phyloP scores from a whole-genome alignment of 2,113 vertebrate species.

The Nothoprocta pentlandii region DNA sequence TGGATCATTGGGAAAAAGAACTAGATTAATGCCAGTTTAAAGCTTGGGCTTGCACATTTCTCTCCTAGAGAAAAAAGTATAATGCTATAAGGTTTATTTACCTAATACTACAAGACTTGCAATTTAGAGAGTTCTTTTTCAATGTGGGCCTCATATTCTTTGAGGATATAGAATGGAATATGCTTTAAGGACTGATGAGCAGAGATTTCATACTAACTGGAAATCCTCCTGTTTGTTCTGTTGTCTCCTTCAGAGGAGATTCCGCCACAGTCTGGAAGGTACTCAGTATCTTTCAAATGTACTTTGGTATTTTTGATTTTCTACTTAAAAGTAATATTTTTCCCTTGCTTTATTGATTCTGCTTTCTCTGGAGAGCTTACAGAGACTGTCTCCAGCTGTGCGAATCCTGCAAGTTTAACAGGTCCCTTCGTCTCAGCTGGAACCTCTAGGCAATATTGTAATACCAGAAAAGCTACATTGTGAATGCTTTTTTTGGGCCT shows the following conservation, averaged over 20 bases:
- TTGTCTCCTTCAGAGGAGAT: not conserved
- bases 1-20: not conserved
- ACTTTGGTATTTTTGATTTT: not conserved
- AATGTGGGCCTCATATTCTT: rapidly evolving
- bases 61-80: not conserved
- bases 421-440: not conserved
- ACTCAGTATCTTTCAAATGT: rapidly evolving
- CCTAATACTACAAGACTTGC: not conserved
- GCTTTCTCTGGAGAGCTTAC: not conserved
- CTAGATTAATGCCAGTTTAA: not conserved
- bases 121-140: not conserved
- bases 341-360: not conserved
- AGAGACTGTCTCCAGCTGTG: not conserved
- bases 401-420: not conserved
- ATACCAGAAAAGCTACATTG: not conserved
- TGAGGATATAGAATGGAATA: not conserved
- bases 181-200: not conserved
- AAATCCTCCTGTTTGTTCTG: not conserved
- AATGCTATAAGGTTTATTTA: not conserved
- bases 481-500: not conserved
- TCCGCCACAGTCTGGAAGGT: not conserved
- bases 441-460: not conserved
- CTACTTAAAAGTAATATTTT: not conserved
- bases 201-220: not conserved
- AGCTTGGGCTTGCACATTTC: not conserved